These are phyloP conservation scores for Phyllopteryx taeniolatus DNA, from an alignment of 2,113 vertebrate genomes.

Conservation along the genomic window DNA sequence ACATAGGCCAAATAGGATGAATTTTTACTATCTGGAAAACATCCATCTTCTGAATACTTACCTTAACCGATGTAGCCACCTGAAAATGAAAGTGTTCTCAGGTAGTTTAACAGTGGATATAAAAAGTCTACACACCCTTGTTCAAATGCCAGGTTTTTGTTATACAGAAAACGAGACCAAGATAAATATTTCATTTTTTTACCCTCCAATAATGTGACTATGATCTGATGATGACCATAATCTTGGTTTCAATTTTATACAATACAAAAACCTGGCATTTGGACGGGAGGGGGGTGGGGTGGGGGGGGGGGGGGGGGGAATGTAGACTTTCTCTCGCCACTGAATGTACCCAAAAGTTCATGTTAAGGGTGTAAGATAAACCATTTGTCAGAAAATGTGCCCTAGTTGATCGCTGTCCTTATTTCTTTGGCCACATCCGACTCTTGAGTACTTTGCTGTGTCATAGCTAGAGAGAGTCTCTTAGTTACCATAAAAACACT, in stretches of 20 bases:
- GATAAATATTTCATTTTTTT: background rate
- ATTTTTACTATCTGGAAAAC: constrained; percentile 13
- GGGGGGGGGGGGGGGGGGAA: no score
- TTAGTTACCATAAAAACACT: constrained; percentile 55
- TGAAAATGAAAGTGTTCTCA: background rate
- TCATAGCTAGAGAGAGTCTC: constrained; percentile 30
- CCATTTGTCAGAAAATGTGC: background rate
- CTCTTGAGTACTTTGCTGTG: constrained; percentile 38
- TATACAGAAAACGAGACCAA: no score
- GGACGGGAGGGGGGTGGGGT: background rate
- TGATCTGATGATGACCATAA: background rate
- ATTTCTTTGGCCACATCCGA: constrained; percentile 4
- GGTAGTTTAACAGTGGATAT: background rate
- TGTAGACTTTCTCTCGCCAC: background rate
- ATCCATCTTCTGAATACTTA: background rate
- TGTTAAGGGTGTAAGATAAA: background rate
- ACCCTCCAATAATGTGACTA: background rate
- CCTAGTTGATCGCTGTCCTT: constrained; percentile 9
- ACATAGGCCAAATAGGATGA: constrained; percentile 21
- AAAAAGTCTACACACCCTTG: background rate
- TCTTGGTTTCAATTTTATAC: background rate
- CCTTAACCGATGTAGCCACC: no score
- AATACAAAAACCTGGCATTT: background rate
- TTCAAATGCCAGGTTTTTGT: no score
- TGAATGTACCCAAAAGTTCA: background rate